Evolutionary conservation across 92 coral and sea anemone genomes (phyloP).

Genomic region (Phenganax marumi): DNA sequence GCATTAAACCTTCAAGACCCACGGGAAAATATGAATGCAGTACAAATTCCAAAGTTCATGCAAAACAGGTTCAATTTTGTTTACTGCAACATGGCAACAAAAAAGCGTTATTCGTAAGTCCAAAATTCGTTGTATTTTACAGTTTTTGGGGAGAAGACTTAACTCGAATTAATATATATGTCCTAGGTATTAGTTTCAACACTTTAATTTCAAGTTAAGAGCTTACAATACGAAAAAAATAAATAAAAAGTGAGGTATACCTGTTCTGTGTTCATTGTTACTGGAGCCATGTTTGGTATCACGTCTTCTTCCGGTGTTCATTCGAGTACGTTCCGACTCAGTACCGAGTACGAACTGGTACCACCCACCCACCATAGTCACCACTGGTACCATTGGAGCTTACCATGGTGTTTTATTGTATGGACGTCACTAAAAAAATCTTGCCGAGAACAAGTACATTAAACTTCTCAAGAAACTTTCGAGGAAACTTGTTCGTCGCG

Average conservation of each 20-base stretch:
- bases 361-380: no score
- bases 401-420: no score
- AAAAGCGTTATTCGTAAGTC: not conserved
- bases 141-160: not conserved
- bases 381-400: no score
- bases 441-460: no score
- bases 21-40: no score
- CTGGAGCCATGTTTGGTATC: constrained; percentile 91
- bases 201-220: not conserved
- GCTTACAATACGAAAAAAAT: not conserved
- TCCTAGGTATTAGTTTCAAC: not conserved
- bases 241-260: constrained; percentile 1
- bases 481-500: no score
- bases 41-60: not conserved
- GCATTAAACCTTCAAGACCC: not conserved
- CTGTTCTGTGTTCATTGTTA: constrained; percentile 62
- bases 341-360: not conserved
- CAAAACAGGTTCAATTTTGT: not conserved
- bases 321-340: not conserved
- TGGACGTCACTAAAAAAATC: no score
- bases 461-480: no score
- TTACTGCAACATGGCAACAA: constrained; percentile 42
- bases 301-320: not conserved
- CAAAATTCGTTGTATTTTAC: not conserved
- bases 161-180: no score